Base-by-base conservation (phyloP, 2,888 invertebrate genomes). In the Lepetodrilus schrolli region DNA sequence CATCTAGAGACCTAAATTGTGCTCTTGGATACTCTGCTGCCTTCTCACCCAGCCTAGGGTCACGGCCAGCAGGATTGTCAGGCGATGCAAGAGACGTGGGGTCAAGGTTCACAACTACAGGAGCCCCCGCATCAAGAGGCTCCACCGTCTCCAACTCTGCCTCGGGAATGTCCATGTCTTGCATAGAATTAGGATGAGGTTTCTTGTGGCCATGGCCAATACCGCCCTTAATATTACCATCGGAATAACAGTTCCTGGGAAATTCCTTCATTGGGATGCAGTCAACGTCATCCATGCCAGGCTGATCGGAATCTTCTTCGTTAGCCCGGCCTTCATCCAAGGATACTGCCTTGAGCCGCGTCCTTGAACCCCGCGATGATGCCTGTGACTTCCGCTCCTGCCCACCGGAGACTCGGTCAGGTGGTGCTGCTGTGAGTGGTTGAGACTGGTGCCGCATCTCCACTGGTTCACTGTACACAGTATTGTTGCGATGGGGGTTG, bases 331-430 rank as follows among this genome's bases (percentile, higher is more conserved):
- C 70, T 43, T 73, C 76, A 8, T 80, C 80, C 8, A 78, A 30
- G 13, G 81, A 81, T 3, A 80, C 76, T 13, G 80, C 81, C 47
- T 74, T 58, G 21, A 80, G 78, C 20, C 80, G 73, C 13, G 77
- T 71, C 47, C 81, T 70, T 10, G 77, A 78, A 8, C 72, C 72
- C n/a, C 72, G 65, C n/a, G 71, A 51, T 10, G 72, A 65, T 47
- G 43, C 13, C 26, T 26, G 21, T 47, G 47, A 30, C 10, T 13
- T 47, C 30, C 43, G 23, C 2, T 66, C 66, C 17, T 17, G 43
- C 21, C 21, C 23, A 34, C 58, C 58, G 10, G 26, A 34, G n/a
- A 17, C 17, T 10, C 30, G 34, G 34, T n/a, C 30, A 30, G 58
- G 30, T 8, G 58, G 58, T 30, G 58, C 58, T 17, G 58, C 58